Conservation (phyloP, 2,113 vertebrate species). For the Cairina moschata region DNA sequence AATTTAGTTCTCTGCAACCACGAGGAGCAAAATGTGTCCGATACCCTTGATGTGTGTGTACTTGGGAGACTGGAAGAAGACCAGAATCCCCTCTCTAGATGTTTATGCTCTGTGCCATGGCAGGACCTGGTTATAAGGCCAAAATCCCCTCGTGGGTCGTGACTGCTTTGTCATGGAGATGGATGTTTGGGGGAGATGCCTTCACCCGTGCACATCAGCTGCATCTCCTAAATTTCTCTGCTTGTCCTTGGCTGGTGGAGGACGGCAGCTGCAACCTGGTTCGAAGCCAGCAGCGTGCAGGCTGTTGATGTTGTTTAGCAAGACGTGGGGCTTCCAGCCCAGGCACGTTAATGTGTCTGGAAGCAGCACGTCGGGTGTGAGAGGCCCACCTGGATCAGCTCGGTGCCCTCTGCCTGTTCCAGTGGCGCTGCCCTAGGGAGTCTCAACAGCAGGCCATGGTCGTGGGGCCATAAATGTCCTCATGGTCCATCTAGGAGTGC, state of each 20-base stretch:
- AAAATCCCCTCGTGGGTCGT: neutral
- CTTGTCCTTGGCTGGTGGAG: conserved; percentile 25
- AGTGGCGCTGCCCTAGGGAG: neutral
- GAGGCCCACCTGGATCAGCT: neutral
- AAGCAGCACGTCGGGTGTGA: neutral
- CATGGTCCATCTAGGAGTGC: neutral
- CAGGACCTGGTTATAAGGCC: neutral
- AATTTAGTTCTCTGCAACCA: neutral
- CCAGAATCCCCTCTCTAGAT: neutral
- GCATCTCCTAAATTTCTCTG: neutral
- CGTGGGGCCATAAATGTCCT: neutral
- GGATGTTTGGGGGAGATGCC: neutral
- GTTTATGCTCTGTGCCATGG: neutral
- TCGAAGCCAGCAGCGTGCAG: neutral
- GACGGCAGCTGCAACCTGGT: conserved; percentile 31
- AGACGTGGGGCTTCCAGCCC: neutral
- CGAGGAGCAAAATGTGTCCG: neutral
- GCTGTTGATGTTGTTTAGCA: neutral
- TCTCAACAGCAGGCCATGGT: neutral
- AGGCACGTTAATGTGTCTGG: neutral
- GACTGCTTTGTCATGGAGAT: neutral
- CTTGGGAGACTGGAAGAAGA: neutral
- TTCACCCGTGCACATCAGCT: neutral
- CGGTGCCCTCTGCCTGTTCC: neutral
- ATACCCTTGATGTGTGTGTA: neutral